These are phyloP conservation scores for Kobus ellipsiprymnus DNA, from an alignment of 2,113 vertebrate species.

Conservation along the genomic window DNA sequence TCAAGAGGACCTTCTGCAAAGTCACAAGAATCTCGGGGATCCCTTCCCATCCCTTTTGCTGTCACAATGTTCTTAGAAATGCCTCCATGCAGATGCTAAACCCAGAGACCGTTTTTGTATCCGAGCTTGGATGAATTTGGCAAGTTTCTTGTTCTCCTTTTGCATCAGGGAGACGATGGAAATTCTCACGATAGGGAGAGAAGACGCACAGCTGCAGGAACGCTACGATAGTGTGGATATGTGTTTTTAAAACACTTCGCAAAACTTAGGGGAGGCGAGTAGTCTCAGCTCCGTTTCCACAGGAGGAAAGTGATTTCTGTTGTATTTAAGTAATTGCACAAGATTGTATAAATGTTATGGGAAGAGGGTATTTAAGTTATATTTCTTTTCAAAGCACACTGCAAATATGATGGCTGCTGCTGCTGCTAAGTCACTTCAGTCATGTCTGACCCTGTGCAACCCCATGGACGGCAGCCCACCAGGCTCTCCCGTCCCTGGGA, in stretches of 20 bases:
- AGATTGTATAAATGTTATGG: neutral
- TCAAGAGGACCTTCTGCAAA: no score
- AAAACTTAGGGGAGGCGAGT: fast-evolving
- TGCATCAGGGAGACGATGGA: neutral
- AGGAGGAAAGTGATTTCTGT: neutral
- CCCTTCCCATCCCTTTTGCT: neutral
- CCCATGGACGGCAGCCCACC: no score
- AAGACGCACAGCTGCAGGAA: no score
- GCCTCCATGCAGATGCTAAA: no score
- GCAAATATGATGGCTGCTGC: neutral
- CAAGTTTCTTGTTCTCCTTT: neutral
- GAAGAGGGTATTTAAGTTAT: neutral
- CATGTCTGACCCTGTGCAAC: no score
- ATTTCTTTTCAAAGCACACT: neutral
- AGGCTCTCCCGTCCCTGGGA: no score
- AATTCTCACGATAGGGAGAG: neutral
- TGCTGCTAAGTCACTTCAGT: no score
- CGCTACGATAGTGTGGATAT: fast-evolving
- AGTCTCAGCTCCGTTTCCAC: neutral
- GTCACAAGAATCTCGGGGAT: neutral
- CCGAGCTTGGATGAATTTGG: fast-evolving
- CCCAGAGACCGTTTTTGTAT: neutral
- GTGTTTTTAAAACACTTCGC: neutral
- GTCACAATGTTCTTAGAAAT: neutral
- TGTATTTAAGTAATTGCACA: neutral